Base-by-base conservation (phyloP, 2,113 vertebrate species). In the Petrocephalus zakoni region DNA sequence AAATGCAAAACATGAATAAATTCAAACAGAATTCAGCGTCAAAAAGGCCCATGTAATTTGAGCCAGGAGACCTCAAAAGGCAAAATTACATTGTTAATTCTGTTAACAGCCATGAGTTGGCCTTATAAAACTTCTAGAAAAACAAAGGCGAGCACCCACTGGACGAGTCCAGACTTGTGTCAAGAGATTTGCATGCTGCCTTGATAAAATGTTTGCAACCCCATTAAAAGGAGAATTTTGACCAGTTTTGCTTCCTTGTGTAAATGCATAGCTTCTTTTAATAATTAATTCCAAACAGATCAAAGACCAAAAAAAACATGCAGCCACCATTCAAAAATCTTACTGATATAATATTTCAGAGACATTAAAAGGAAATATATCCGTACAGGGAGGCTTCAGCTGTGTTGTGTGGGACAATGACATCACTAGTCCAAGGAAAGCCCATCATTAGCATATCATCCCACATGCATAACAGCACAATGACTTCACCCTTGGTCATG, bases 331-430 rank as follows among this genome's bases (percentile, higher is more conserved):
- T 42, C 1, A 52, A 85, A 84, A n/a, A 51, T 52, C 9, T 85
- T 4, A 11, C 46, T 52, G 49, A 85, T 19, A 34, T 68, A 29
- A 72, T 89, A 89, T 64, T 42, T 78, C 83, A 86, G 88, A 91
- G 68, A 92, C 75, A 91, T 90, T 90, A 42, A 37, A 68, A 68
- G 8, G 25, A 29, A 29, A 25, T 2, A 78, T 37, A 78, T 42
- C 72, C 42, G 15, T 85, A 51, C 17, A 52, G 11, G 49, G 49
- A 85, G 34, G 81, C 22, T 85, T 25, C 49, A 5, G 22, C 49
- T 85, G 22, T n/a, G 22, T 25, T 52, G 46, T 47, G 42, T 49
- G 21, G 22, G 52, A 86, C 53, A 46, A 55, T 87, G 86, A 61
- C 21, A 13, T 61, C 56, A 64, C 55, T 19, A 5, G 25, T 4